These are phyloP conservation scores for Sinelater perroti DNA, from an alignment of 2,888 invertebrate genomes.

Conservation along the genomic window DNA sequence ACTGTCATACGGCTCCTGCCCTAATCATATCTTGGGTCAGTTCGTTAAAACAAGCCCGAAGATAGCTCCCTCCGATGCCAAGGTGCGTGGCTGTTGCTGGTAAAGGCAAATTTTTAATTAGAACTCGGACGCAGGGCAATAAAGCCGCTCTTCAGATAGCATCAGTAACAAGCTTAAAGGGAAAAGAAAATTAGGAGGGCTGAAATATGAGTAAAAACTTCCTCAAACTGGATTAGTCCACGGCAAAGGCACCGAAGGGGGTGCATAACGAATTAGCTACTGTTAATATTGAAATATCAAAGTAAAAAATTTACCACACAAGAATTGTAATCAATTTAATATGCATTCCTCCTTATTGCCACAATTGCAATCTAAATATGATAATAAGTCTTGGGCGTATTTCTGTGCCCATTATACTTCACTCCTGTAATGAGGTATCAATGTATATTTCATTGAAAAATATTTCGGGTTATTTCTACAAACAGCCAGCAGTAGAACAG, in stretches of 20 bases:
- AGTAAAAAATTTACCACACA: no score
- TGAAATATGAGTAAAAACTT: constrained; percentile 51
- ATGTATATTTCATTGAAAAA: no score
- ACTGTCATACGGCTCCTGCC: constrained; percentile 22
- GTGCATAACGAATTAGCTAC: constrained; percentile 55
- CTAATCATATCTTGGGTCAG: constrained; percentile 29
- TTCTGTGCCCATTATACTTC: no score
- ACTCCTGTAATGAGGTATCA: no score
- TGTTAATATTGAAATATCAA: constrained; percentile 51
- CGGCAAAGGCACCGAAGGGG: constrained; percentile 49
- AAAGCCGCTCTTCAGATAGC: constrained; percentile 52
- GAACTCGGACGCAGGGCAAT: constrained; percentile 50
- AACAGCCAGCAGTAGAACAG: neutral
- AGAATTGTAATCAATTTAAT: no score
- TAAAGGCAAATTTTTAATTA: constrained; percentile 53
- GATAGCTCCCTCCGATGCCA: neutral
- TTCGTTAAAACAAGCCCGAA: constrained; percentile 11
- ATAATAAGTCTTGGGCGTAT: no score
- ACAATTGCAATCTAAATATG: no score
- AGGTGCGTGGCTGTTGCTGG: constrained; percentile 26
- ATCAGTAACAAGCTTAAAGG: constrained; percentile 49
- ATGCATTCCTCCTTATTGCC: no score
- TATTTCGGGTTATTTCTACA: no score
- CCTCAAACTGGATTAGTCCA: constrained; percentile 54
- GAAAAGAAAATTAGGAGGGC: constrained; percentile 54